Percentiles rank a stretch among this genome's conserved stretches.
phyloP scores from a whole-genome alignment of 2,888 invertebrate species.

The Lordiphosa fenestrarum region DNA sequence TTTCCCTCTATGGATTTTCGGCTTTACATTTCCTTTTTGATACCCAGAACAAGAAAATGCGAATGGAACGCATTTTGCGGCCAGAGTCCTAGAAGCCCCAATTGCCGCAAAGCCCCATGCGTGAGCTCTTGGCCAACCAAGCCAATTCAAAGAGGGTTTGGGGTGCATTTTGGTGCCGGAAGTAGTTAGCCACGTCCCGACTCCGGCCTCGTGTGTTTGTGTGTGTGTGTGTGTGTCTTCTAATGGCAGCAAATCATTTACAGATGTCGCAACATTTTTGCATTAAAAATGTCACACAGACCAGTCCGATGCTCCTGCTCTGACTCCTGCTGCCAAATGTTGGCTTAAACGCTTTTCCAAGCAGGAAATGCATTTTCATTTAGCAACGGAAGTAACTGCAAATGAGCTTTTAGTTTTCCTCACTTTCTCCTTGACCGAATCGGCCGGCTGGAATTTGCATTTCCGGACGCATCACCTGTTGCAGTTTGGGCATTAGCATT shows the following conservation, averaged over 20 bases:
- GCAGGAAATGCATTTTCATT: conserved; percentile 80
- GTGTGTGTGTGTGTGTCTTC: conserved; percentile 20
- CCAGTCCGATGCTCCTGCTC: conserved; percentile 15
- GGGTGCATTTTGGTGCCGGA: conserved; percentile 54
- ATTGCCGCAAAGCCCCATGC: too few relatives aligned
- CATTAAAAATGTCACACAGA: conserved; percentile 64
- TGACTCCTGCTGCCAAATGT: conserved; percentile 12
- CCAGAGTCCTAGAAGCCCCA: conserved; percentile 10
- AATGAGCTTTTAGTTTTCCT: conserved; percentile 79
- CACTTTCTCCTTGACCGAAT: conserved; percentile 29
- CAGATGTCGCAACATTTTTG: conserved; percentile 68
- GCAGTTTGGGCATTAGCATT: conserved; percentile 2
- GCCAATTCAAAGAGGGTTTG: neutral
- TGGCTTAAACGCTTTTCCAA: conserved; percentile 56
- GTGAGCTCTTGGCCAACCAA: too few relatives aligned
- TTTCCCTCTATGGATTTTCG: fast-evolving
- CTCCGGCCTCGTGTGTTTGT: conserved; percentile 8
- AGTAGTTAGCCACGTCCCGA: conserved; percentile 30
- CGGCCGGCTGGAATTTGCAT: conserved; percentile 27
- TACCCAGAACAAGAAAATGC: conserved; percentile 41
- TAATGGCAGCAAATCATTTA: conserved; percentile 73
- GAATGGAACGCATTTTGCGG: conserved; percentile 57
- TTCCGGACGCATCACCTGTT: conserved; percentile 36
- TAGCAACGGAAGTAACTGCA: conserved; percentile 77
- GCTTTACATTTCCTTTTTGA: neutral